These are phyloP conservation scores for Micronycteris hirsuta DNA, from an alignment of 2,113 vertebrate genomes.

Conservation along the genomic window DNA sequence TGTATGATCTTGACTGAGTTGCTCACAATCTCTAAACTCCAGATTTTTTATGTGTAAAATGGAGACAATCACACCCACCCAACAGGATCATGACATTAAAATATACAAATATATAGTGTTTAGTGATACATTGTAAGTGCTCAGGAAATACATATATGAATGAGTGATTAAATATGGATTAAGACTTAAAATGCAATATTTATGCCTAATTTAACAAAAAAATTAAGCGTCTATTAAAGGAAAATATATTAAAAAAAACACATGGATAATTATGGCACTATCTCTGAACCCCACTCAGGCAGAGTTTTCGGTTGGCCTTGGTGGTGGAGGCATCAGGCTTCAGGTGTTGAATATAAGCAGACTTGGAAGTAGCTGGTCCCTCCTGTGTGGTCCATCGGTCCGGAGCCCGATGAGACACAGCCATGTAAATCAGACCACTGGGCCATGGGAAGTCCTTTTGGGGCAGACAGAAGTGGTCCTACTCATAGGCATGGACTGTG, in stretches of 20 bases:
- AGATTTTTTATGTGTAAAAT: neutral
- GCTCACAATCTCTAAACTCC: neutral
- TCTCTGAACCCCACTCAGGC: too few relatives aligned
- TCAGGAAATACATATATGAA: neutral
- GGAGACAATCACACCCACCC: neutral
- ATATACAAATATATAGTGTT: neutral
- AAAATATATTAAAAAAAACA: neutral
- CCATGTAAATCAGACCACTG: neutral
- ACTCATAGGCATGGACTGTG: too few relatives aligned
- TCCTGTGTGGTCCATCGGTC: neutral
- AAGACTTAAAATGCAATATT: neutral
- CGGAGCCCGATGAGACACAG: neutral
- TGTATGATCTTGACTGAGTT: neutral
- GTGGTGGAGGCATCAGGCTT: fast-evolving
- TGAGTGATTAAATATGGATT: neutral
- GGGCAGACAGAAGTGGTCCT: neutral
- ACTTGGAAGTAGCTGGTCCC: neutral
- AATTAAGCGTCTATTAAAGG: neutral
- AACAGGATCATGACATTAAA: neutral
- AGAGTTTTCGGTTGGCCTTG: neutral
- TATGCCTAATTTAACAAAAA: neutral
- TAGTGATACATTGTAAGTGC: neutral
- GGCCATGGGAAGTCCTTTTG: neutral
- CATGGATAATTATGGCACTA: neutral
- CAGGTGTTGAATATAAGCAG: neutral